Evolutionary conservation across 1,140 invertebrate genomes (phyloP).

Genomic region (Drosophila tani): DNA sequence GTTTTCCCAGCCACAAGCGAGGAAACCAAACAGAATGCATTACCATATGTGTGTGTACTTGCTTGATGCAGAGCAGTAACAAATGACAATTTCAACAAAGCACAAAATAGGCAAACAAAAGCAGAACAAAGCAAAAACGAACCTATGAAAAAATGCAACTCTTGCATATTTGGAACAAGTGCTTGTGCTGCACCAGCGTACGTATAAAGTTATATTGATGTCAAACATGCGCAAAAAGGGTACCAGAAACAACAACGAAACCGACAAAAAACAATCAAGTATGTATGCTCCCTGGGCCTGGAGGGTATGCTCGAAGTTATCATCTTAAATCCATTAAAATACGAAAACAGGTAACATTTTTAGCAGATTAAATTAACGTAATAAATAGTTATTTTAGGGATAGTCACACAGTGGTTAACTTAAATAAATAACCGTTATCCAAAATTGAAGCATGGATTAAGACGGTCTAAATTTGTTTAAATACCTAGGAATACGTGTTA

Average conservation of each 20-base stretch:
- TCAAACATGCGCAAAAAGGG: slow-evolving; percentile 72
- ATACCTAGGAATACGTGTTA: background rate
- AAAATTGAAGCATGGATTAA: background rate
- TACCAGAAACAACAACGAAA: slow-evolving; percentile 17
- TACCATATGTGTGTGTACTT: slow-evolving; percentile 43
- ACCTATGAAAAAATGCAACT: slow-evolving; percentile 55
- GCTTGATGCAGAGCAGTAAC: slow-evolving; percentile 30
- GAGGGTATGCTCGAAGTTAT: slow-evolving; percentile 18
- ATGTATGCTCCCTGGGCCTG: background rate
- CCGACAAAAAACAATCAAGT: slow-evolving; percentile 34
- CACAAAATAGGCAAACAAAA: slow-evolving; percentile 56
- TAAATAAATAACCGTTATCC: background rate
- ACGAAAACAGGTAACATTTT: too few species aligned
- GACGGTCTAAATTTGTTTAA: background rate
- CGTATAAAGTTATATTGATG: slow-evolving; percentile 76
- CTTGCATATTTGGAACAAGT: slow-evolving; percentile 65
- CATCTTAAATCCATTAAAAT: background rate
- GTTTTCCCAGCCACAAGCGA: slow-evolving; percentile 46
- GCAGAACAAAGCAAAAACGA: slow-evolving; percentile 22
- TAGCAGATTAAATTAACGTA: too few species aligned
- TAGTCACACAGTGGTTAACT: too few species aligned
- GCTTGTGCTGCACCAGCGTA: slow-evolving; percentile 13
- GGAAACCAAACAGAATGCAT: slow-evolving; percentile 58
- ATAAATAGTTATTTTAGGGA: too few species aligned
- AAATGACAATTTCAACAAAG: slow-evolving; percentile 74